These are phyloP conservation scores for Pinna nobilis DNA, from an alignment of 1,140 invertebrate genomes.

Conservation along the genomic window DNA sequence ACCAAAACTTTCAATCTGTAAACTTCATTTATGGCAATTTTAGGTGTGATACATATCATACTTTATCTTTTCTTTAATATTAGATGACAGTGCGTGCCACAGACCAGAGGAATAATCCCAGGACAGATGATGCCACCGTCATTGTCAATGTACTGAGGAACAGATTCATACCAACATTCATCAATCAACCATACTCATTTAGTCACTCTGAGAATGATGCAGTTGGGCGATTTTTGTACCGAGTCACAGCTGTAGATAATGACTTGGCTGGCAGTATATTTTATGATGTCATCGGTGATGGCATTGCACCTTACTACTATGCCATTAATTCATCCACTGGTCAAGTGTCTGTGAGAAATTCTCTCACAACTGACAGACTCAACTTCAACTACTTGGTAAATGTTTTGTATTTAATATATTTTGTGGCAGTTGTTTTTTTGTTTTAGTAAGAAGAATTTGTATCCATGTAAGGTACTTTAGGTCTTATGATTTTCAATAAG, in stretches of 20 bases:
- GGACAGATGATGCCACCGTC: slow-evolving; percentile 84
- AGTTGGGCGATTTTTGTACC: slow-evolving; percentile 28
- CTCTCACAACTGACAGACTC: slow-evolving; percentile 3
- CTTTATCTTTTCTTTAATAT: not conserved
- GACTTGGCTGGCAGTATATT: slow-evolving; percentile 44
- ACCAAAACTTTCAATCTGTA: no score
- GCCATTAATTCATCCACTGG: slow-evolving; percentile 4
- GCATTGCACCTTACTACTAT: slow-evolving; percentile 51
- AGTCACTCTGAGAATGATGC: slow-evolving; percentile 36
- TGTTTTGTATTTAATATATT: not conserved
- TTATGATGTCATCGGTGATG: slow-evolving; percentile 54
- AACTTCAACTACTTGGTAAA: slow-evolving; percentile 23
- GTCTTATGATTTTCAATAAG: no score
- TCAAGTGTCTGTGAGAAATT: slow-evolving; percentile 3
- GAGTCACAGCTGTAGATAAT: slow-evolving; percentile 41
- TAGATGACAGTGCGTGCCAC: slow-evolving; percentile 75
- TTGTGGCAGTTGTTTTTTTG: no score
- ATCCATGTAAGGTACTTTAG: no score
- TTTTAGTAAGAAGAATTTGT: no score
- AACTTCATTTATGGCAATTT: no score
- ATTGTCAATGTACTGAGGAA: slow-evolving; percentile 42
- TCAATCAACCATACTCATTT: slow-evolving; percentile 42
- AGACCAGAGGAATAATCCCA: slow-evolving; percentile 88
- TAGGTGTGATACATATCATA: no score
- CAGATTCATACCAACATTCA: slow-evolving; percentile 36